Evolutionary conservation across 2,888 invertebrate genomes (phyloP).

Genomic region (Cataglyphis livida): DNA sequence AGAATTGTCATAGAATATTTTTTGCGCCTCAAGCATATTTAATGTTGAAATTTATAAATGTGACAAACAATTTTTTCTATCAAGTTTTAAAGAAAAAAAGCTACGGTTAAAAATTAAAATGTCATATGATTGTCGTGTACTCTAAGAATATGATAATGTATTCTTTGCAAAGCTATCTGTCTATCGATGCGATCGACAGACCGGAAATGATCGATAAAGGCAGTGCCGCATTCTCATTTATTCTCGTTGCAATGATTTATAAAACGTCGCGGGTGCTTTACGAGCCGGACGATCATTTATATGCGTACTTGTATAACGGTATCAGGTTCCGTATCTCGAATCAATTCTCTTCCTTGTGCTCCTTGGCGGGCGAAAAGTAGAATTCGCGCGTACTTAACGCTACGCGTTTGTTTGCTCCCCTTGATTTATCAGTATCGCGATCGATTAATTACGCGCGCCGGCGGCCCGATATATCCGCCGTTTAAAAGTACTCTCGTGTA

Average conservation of each 20-base stretch:
- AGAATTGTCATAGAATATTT: background rate
- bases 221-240: constrained; percentile 13
- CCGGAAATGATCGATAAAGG: constrained; percentile 29
- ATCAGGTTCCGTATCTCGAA: constrained; percentile 28
- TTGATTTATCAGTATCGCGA: constrained; percentile 39
- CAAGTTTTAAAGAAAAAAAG: background rate
- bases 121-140: background rate
- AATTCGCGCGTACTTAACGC: constrained; percentile 37
- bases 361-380: constrained; percentile 26
- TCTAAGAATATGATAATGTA: background rate
- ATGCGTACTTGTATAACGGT: constrained; percentile 8
- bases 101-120: background rate
- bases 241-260: constrained; percentile 36
- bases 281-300: constrained; percentile 25
- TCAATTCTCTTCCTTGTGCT: constrained; percentile 5
- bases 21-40: background rate
- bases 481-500: constrained; percentile 20
- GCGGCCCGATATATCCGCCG: constrained; percentile 14
- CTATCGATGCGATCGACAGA: background rate
- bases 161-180: background rate
- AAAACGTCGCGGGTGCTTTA: constrained; percentile 25
- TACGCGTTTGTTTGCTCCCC: background rate
- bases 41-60: background rate
- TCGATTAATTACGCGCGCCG: constrained; percentile 32
- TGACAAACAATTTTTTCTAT: background rate